Base-by-base conservation (phyloP, 2,888 invertebrate species). In the Strigamia transsilvanica region DNA sequence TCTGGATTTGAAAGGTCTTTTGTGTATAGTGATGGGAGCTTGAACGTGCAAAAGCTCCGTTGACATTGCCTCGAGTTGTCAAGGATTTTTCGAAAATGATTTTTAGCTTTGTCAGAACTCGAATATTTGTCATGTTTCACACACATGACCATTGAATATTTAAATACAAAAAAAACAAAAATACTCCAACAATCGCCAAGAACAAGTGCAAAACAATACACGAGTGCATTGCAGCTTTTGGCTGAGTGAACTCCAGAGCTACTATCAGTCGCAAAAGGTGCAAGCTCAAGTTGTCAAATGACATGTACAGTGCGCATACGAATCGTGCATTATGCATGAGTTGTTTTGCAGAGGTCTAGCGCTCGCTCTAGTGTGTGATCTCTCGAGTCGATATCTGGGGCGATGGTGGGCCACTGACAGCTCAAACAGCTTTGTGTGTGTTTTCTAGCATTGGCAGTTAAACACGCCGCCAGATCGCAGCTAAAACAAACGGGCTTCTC, bases 391-490 rank as follows among this genome's bases (percentile, higher is more conserved):
- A 73, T 73, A 73, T 73, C 73, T 2, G 32, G 73, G 73, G 73
- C 23, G 73, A 73, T 73, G 73, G 73, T 73, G 73, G 73, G 73
- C 73, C 73, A 73, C 73, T 73, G 73, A 73, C 73, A 73, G 73
- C 73, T 73, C 73, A 73, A 73, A 73, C 73, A 73, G 73, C 73
- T 73, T 73, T 73, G 73, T 73, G 73, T 73, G 73, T 73, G 73
- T 73, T 18, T 51, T 51, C n/a, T 18, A 18, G 51, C 51, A 18
- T 18, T 51, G 15, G 51, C 18, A 73, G 73, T 73, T 73, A 73
- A 73, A 27, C 73, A 73, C 4, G 73, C 73, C 32, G 73, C 15
- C 73, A 27, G 73, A 73, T 73, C 73, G 27, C 73, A 73, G 73
- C 73, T 73, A 73, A 73, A 27, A 73, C 73, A 32, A 73, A n/a